These are phyloP conservation scores for Andrena praecox DNA, from an alignment of 2,888 invertebrate species.

Conservation along the genomic window DNA sequence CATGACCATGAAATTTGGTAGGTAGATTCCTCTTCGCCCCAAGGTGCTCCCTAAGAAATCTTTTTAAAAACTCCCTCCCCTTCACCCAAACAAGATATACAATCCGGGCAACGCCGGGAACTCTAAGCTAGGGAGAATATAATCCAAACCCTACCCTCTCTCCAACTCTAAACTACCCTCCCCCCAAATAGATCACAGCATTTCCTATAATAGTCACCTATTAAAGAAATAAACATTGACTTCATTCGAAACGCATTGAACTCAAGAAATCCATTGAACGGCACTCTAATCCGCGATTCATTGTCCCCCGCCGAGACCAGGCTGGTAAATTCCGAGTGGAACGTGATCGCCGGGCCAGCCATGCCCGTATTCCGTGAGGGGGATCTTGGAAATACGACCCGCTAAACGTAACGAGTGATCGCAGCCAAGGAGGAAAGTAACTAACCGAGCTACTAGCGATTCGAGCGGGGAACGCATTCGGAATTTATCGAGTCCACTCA, in stretches of 20 bases:
- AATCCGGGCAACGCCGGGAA: no score
- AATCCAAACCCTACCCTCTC: no score
- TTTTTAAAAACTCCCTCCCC: no score
- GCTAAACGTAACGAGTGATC: constrained; percentile 47
- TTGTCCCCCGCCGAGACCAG: neutral
- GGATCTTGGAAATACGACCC: constrained; percentile 25
- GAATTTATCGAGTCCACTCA: constrained; percentile 60
- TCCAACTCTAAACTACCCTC: no score
- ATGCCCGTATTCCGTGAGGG: neutral
- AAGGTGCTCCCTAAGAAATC: no score
- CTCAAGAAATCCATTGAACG: neutral
- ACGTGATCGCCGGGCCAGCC: constrained; percentile 23
- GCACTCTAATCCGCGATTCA: neutral
- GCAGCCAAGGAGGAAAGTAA: constrained; percentile 27
- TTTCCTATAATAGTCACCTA: no score
- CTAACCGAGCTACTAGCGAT: constrained; percentile 13
- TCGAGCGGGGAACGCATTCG: constrained; percentile 21
- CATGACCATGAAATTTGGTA: no score
- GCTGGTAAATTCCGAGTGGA: constrained; percentile 1
- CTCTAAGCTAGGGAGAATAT: no score
- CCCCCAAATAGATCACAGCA: no score
- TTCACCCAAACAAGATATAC: no score
- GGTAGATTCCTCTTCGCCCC: no score
- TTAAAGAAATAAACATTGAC: neutral
- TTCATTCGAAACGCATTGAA: neutral